Conservation (phyloP, 2,797 vertebrate genomes). For the Trachurus trachurus region DNA sequence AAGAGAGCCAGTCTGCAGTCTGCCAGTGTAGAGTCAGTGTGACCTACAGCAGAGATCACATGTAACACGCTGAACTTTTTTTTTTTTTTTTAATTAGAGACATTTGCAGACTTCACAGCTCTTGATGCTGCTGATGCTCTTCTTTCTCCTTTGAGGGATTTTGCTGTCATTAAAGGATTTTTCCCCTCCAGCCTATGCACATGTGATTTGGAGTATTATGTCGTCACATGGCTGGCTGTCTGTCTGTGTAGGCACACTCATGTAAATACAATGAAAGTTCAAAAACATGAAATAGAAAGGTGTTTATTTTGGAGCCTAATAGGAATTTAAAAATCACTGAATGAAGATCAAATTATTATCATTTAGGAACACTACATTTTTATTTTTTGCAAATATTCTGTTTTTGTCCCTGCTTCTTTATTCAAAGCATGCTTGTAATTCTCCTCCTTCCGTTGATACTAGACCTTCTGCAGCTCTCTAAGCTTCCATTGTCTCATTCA, state of each 20-base stretch:
- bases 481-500: neutral
- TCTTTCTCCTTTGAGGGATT: conserved; percentile 10
- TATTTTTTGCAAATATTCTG: no score
- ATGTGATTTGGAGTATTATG: conserved; percentile 35
- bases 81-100: no score
- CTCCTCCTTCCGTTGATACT: neutral
- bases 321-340: neutral
- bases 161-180: conserved; percentile 32
- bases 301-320: neutral
- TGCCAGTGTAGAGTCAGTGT: no score
- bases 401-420: neutral
- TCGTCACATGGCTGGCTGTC: neutral
- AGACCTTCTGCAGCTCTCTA: neutral
- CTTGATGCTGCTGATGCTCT: conserved; percentile 1
- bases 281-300: neutral
- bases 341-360: neutral
- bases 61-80: no score
- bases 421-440: neutral
- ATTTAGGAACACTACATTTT: neutral
- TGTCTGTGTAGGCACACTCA: neutral
- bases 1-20: no score
- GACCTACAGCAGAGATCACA: no score
- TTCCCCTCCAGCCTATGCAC: conserved; percentile 21
- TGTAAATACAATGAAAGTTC: conserved; percentile 39
- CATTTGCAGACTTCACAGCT: neutral